Base-by-base conservation (phyloP, 1,140 invertebrate species). In the Pseudomyrmex pallidus region DNA sequence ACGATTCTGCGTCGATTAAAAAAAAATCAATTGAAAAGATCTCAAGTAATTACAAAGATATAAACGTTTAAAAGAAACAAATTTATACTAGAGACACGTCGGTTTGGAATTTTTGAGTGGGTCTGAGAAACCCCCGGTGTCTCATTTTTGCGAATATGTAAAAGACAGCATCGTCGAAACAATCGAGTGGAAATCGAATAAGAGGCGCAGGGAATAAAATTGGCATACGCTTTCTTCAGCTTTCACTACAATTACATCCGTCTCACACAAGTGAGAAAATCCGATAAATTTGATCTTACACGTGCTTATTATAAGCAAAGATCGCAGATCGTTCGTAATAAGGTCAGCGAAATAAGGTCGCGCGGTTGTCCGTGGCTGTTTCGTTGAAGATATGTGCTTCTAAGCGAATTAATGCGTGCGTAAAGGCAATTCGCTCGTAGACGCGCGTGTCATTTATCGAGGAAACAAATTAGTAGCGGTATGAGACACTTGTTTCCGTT, bases 321-420 rank as follows among this genome's bases (percentile, higher is more conserved):
- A 22, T 56, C 48, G 10, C 73, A 66, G 35, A 7, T 57, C 48
- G 25, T 20, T 44, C 52, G 1, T 83, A 83, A 76, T 57, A 56
- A 67, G 63, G 63, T 22, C 12, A 83, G 46, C 46, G 25, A 73
- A 85, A 85, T 74, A 74, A 73, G 84, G 56, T 59, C 57, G 22
- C 67, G 13, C 67, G 17, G 15, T 61, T 13, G n/a, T 62, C 54
- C 13, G 15, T 15, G 22, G 35, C 54, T 44, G 62, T 52, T 63
- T 76, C 63, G 35, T 35, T 35, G 52, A 44, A 54, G 7, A n/a
- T 66, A 7, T 35, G 5, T 7, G 35, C 48, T 66, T 35, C 25
- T 46, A 74, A 10, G 13, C 35, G 35, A 35, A 46, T 13, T 8
- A n/a, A n/a, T 20, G n/a, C 15, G 1, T 15, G 12, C 12, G 1